These are phyloP conservation scores for Campylomormyrus numenius DNA, from an alignment of 2,113 vertebrate genomes.

Conservation along the genomic window DNA sequence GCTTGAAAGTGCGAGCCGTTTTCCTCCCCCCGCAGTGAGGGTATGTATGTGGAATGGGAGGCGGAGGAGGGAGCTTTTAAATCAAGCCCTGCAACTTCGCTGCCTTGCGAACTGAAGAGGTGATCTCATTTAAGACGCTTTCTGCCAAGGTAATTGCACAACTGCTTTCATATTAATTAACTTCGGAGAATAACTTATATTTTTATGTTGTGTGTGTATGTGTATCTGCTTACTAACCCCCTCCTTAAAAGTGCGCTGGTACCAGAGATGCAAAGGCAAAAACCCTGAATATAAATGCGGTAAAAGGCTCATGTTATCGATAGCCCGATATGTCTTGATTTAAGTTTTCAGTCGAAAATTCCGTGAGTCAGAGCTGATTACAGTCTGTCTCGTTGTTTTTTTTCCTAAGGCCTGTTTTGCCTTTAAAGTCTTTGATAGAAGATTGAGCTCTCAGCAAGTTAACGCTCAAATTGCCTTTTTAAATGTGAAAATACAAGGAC, in stretches of 20 bases:
- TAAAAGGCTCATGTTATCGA: neutral
- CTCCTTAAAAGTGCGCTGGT: neutral
- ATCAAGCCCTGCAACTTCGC: constrained; percentile 47
- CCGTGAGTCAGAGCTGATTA: neutral
- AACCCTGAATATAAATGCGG: neutral
- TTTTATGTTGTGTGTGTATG: neutral
- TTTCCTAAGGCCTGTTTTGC: constrained; percentile 43
- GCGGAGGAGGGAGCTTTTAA: constrained; percentile 47
- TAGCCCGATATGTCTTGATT: neutral
- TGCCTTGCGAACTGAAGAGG: constrained; percentile 52
- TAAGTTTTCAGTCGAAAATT: constrained; percentile 4
- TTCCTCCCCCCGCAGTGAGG: constrained; percentile 34
- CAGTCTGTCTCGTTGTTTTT: neutral
- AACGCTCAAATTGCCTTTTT: neutral
- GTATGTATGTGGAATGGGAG: constrained; percentile 46
- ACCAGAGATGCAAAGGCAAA: neutral
- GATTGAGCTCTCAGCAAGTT: constrained; percentile 2
- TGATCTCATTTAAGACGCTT: constrained; percentile 55
- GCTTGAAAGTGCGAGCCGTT: constrained; percentile 28
- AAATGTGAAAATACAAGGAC: neutral
- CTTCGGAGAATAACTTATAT: neutral
- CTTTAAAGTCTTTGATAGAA: neutral
- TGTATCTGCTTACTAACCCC: neutral
- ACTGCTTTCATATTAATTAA: constrained; percentile 39
- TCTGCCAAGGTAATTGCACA: constrained; percentile 46